Evolutionary conservation across 2,797 vertebrate genomes (phyloP), one percentile per base, ranked within the genome.

Genomic region (Sebastes cheni): DNA sequence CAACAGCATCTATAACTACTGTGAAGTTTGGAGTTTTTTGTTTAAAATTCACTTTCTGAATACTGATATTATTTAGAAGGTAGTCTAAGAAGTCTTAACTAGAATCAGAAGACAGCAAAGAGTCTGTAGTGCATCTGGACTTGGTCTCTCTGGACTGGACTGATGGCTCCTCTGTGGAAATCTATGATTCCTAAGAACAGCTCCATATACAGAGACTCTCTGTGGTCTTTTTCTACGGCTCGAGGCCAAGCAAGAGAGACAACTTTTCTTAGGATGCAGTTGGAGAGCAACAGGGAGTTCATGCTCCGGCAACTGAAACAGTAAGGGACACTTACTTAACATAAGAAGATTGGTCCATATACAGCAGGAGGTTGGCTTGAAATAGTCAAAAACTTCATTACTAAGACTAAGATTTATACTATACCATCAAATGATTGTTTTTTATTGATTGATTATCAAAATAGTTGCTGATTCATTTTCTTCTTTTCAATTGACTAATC

Each of bases 131-230:
- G 22, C 11, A 23, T 64, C 32, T 20, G 29, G 52, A 58, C 14
- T 70, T 30, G 6, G 34, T 39, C 30, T 50, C 58, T 32, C 20
- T 61, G 20, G 27, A 22, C 52, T 60, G 27, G 18, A 59, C 25
- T 50, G 25, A 70, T 93, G 91, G 91, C 93, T 80, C 89, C 92
- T 75, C 77, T 93, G 62, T 94, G 92, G 92, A 92, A 91, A 74
- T 79, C 78, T 3, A 82, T 91, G 88, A 23, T 92, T 75, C 90
- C 87, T 62, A 91, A 90, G 79, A 88, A 68, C 83, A 88, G 83
- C 65, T 74, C 85, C 16, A 60, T 92, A 62, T 93, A 92, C 84
- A 88, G 83, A 52, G 73, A 91, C 34, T 92, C 91, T 66, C 83
- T 92, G 74, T 94, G 90, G 83, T 93, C 90, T 61, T 89, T 89